These are phyloP conservation scores for Drosophila trichaetosa DNA, from an alignment of 2,888 invertebrate genomes.

Conservation along the genomic window DNA sequence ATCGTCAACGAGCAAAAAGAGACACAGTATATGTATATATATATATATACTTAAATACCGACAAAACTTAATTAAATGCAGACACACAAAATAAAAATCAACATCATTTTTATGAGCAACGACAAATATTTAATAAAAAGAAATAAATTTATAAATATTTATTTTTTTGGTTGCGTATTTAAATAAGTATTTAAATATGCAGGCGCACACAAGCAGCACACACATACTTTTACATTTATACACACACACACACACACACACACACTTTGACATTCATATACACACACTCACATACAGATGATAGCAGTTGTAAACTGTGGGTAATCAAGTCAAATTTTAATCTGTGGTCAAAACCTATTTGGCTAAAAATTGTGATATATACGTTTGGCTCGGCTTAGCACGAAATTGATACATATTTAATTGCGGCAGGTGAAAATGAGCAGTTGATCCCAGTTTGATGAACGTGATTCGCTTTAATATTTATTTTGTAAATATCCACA, in stretches of 20 bases:
- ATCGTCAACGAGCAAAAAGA: constrained; percentile 26
- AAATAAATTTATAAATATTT: constrained; percentile 15
- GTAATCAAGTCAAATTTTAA: not conserved
- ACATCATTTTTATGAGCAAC: constrained; percentile 23
- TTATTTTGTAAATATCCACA: not conserved
- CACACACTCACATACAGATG: not conserved
- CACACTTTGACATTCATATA: no score
- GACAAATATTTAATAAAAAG: constrained; percentile 4
- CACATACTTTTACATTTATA: not conserved
- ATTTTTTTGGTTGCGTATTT: constrained; percentile 1
- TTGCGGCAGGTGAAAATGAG: not conserved
- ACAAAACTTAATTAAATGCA: constrained; percentile 77
- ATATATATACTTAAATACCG: constrained; percentile 51
- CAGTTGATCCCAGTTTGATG: not conserved
- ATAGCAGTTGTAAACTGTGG: not conserved
- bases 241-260: not conserved
- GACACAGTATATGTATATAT: not conserved
- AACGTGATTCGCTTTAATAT: not conserved
- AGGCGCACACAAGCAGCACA: not conserved
- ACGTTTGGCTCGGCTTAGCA: not conserved
- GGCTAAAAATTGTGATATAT: constrained; percentile 1
- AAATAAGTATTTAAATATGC: constrained; percentile 12
- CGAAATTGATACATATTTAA: not conserved
- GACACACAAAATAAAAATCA: constrained; percentile 21
- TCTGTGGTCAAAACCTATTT: constrained; percentile 8